Conservation (phyloP, 37 sponge, comb jelly and placozoan species). For the Beroe forskalii region DNA sequence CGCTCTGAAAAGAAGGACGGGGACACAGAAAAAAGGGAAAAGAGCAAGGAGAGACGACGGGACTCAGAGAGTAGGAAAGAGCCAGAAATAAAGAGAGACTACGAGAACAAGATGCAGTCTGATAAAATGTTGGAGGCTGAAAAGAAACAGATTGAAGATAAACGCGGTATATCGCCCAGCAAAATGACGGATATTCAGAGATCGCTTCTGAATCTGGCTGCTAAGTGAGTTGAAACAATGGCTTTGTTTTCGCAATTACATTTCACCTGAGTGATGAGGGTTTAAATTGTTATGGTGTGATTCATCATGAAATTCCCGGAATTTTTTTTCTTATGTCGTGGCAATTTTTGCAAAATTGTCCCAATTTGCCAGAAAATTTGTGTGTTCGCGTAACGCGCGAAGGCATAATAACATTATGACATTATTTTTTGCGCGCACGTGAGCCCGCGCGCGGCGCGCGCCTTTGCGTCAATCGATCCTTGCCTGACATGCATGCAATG, state of each 20-base stretch:
- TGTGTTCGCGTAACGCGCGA: not conserved
- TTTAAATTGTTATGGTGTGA: not conserved
- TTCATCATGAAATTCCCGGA: not conserved
- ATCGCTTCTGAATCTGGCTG: not conserved
- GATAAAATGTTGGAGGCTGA: not conserved
- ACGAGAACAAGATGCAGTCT: not conserved
- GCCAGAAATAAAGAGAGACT: not conserved
- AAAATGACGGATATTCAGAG: conserved; percentile 16
- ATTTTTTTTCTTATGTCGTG: not conserved
- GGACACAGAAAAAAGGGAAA: not conserved
- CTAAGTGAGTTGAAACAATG: not conserved
- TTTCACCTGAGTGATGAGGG: not conserved
- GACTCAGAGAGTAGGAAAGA: not conserved
- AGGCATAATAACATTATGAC: no score
- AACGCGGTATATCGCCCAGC: not conserved
- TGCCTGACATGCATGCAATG: no score
- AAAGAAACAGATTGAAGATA: not conserved
- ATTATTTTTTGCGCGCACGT: not conserved
- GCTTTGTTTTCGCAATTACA: not conserved
- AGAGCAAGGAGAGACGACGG: not conserved
- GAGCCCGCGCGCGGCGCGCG: no score
- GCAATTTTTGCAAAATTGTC: not conserved
- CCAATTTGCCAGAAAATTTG: not conserved
- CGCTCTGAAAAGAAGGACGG: not conserved
- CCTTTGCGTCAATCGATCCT: no score